These are phyloP conservation scores for Montipora capitata DNA, from an alignment of 92 coral and sea anemone species.

Conservation along the genomic window DNA sequence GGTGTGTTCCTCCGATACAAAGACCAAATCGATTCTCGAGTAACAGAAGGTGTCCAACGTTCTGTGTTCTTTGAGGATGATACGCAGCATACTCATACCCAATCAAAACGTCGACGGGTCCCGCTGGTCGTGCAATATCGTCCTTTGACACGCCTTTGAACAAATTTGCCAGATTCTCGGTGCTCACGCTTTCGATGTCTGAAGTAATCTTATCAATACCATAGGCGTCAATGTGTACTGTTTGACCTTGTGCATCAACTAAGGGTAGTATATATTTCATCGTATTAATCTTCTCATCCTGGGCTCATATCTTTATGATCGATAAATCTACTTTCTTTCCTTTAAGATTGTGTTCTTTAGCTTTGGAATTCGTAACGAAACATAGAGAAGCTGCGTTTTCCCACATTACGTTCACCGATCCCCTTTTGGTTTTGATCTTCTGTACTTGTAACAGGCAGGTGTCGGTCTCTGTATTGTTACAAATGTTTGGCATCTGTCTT, in stretches of 20 bases:
- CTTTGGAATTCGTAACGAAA: conserved; percentile 64
- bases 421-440: too few relatives aligned
- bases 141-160: conserved; percentile 20
- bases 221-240: conserved; percentile 43
- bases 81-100: conserved; percentile 53
- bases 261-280: conserved; percentile 54
- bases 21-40: conserved; percentile 66
- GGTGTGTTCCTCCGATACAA: conserved; percentile 65
- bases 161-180: conserved; percentile 24
- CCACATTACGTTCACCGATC: not conserved
- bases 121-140: conserved; percentile 6
- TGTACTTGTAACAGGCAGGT: too few relatives aligned
- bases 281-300: too few relatives aligned
- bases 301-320: too few relatives aligned
- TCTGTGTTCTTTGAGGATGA: conserved; percentile 66
- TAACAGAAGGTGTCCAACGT: conserved; percentile 33
- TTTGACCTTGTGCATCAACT: conserved; percentile 46
- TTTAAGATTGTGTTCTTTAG: too few relatives aligned
- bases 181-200: conserved; percentile 46
- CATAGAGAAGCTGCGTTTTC: conserved; percentile 63
- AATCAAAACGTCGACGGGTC: conserved; percentile 56
- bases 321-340: too few relatives aligned
- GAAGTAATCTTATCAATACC: conserved; percentile 62
- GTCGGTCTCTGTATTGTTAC: too few relatives aligned
- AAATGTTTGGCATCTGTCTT: too few relatives aligned